These are phyloP conservation scores for Fulica atra DNA, from an alignment of 2,113 vertebrate genomes.

Conservation along the genomic window DNA sequence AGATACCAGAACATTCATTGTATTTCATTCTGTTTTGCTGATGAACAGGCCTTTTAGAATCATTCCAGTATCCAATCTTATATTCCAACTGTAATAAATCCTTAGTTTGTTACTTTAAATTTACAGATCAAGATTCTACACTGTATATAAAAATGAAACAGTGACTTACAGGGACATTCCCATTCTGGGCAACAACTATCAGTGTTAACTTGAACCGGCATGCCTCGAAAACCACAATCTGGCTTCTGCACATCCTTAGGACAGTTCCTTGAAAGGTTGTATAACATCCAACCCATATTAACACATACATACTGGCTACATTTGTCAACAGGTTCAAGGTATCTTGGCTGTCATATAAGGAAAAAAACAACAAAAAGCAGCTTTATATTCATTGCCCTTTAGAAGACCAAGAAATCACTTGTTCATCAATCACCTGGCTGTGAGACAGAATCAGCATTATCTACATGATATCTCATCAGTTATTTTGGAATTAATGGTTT, in stretches of 20 bases:
- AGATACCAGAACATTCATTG: background rate
- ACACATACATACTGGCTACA: slow-evolving; percentile 94
- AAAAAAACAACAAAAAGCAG: background rate
- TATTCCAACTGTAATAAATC: background rate
- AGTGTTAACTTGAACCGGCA: slow-evolving; percentile 89
- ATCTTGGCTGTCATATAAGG: slow-evolving; percentile 73
- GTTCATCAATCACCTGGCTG: background rate
- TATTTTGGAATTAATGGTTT: background rate
- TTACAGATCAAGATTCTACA: background rate
- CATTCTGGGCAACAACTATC: slow-evolving; percentile 95
- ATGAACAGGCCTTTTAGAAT: background rate
- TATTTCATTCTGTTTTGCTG: background rate
- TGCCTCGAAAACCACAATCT: slow-evolving; percentile 91
- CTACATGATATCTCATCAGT: background rate
- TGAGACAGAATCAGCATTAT: background rate
- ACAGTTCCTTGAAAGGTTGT: slow-evolving; percentile 92
- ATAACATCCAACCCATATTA: slow-evolving; percentile 87
- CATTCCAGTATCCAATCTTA: background rate
- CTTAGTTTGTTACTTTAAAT: background rate
- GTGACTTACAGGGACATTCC: slow-evolving; percentile 93
- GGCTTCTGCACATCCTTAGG: slow-evolving; percentile 86
- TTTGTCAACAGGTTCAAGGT: slow-evolving; percentile 89
- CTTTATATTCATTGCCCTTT: background rate
- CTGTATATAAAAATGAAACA: background rate
- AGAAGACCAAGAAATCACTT: fast-evolving